A percentile compares a stretch with the other conserved stretches of the same genome.
These are phyloP conservation scores for Pao palembangensis DNA, from an alignment of 2,113 vertebrate species.

Conservation along the genomic window DNA sequence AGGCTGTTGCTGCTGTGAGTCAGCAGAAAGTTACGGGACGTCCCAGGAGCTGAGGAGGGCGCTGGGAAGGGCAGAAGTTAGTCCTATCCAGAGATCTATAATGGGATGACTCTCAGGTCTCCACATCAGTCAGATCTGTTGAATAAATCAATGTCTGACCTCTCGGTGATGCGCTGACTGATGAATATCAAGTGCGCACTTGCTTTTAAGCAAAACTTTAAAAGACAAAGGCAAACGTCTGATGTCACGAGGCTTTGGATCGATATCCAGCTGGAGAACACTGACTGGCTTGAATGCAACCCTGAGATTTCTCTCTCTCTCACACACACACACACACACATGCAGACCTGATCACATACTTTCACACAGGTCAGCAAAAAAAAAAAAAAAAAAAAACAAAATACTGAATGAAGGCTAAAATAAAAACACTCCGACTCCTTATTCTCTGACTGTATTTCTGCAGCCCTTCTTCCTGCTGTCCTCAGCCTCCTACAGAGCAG, in stretches of 20 bases:
- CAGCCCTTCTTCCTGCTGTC: conserved; percentile 17
- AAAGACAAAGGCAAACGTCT: conserved; percentile 13
- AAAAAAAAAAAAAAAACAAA: not conserved
- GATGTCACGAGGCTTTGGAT: conserved; percentile 23
- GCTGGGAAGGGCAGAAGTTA: not conserved
- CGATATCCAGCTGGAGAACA: conserved; percentile 20
- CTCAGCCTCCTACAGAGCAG: conserved; percentile 36
- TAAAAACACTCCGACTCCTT: not conserved
- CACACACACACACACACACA: too few relatives aligned
- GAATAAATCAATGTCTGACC: conserved; percentile 42
- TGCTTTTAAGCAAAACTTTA: conserved; percentile 15
- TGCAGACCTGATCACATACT: too few relatives aligned
- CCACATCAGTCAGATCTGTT: conserved; percentile 22
- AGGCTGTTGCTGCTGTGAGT: not conserved
- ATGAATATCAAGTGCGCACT: conserved; percentile 18
- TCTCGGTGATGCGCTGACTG: conserved; percentile 13
- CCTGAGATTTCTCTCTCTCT: conserved; percentile 21
- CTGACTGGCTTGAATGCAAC: not conserved
- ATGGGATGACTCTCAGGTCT: not conserved
- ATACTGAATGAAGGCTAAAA: conserved; percentile 6
- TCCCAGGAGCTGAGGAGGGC: not conserved
- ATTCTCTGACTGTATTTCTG: conserved; percentile 20
- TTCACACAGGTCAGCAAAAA: not conserved
- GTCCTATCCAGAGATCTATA: conserved; percentile 1
- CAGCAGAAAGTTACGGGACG: not conserved